Base-by-base conservation (phyloP, 2,113 vertebrate species). In the Callipepla squamata region DNA sequence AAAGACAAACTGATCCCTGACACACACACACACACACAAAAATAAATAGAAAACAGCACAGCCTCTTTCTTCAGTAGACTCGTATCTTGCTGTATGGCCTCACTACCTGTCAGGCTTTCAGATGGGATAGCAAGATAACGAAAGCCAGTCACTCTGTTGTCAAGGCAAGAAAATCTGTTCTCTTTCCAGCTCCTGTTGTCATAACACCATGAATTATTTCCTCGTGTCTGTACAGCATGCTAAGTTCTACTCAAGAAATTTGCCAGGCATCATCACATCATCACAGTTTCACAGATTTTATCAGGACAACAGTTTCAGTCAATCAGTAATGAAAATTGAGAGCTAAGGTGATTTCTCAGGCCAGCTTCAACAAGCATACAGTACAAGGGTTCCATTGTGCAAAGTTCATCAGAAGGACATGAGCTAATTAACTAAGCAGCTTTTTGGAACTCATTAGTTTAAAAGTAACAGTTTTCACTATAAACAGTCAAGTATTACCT, bases 361-460 rank as follows among this genome's bases (percentile, higher is more conserved):
- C 86, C 61, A 68, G 91, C 75, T 92, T 80, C 19, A 73, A 87
- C 80, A 95, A 44, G 55, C 3, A 1, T 21, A 58, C 38, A 57
- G 92, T 42, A 94, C 82, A 94, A 93, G 76, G 90, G 78, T 89
- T 76, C 94, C 90, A 89, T 87, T 82, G 76, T 91, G 92, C 89
- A 86, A 95, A 96, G 93, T 92, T 96, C 93, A 95, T 67, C 95
- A 91, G 85, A 62, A 90, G 94, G 92, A 96, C 93, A 90, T 0
- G 2, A 90, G 88, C 95, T 96, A 96, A 97, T 95, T 96, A 97
- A 96, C 96, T 82, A 91, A 89, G 95, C 72, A 38, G 63, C 75
- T 92, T 93, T 95, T 85, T 82, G 95, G 93, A 96, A 93, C 83
- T 87, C 73, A 53, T 69, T 58, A 22, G 73, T 85, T 93, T 89